Evolutionary conservation across 2,113 vertebrate species (phyloP).

Genomic region (Chlorodrepanis virens): DNA sequence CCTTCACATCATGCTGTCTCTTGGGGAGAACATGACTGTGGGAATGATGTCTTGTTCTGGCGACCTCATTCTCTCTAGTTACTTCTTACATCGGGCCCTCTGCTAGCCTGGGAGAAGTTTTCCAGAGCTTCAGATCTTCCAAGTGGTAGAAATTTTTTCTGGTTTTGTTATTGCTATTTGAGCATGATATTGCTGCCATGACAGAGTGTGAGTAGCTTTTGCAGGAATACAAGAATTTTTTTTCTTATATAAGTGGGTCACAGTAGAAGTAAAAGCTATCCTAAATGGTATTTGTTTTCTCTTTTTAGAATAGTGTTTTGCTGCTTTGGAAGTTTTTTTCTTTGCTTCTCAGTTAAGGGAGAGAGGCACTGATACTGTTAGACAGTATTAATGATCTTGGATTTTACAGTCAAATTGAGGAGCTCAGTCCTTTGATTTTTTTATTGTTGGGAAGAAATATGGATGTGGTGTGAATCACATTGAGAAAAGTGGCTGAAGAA

Average conservation of each 20-base stretch:
- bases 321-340: neutral
- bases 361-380: neutral
- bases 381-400: neutral
- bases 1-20: neutral
- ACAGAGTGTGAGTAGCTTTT: neutral
- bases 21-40: neutral
- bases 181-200: accelerated
- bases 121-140: neutral
- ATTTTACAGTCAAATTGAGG: neutral
- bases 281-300: neutral
- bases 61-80: neutral
- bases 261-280: neutral
- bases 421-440: neutral
- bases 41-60: neutral
- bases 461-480: neutral
- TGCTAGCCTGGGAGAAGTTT: neutral
- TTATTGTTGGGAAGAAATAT: neutral
- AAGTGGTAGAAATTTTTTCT: neutral
- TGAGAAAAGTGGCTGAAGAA: neutral
- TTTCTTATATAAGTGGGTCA: neutral
- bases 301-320: neutral
- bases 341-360: neutral
- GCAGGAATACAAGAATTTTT: neutral
- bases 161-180: neutral
- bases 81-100: neutral